phyloP scores from a whole-genome alignment of 2,888 invertebrate genomes.

The Acanthosoma haemorrhoidale region DNA sequence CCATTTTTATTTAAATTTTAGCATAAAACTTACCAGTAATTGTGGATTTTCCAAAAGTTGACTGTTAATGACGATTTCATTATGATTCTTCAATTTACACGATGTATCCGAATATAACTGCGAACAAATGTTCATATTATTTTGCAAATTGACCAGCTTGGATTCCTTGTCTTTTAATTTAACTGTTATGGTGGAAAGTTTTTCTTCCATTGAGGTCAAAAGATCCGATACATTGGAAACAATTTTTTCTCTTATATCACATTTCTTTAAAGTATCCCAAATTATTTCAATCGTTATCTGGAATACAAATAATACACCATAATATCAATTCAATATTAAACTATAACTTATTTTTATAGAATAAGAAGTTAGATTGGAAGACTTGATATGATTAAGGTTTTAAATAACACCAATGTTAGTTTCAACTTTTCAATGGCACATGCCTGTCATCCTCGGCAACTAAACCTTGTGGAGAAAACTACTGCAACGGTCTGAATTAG shows the following conservation, averaged over 20 bases:
- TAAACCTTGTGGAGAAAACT: too few relatives aligned
- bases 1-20: too few relatives aligned
- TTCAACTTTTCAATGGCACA: too few relatives aligned
- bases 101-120: background rate
- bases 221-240: background rate
- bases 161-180: conserved; percentile 21
- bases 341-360: too few relatives aligned
- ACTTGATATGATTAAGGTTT: too few relatives aligned
- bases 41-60: background rate
- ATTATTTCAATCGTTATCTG: conserved; percentile 3
- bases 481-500: too few relatives aligned
- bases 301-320: background rate
- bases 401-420: too few relatives aligned
- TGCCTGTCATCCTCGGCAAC: too few relatives aligned
- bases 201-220: background rate
- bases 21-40: background rate
- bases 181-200: background rate
- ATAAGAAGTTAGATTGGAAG: too few relatives aligned
- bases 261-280: background rate
- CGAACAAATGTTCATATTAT: conserved; percentile 11
- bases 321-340: too few relatives aligned
- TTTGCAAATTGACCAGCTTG: background rate
- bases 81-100: background rate
- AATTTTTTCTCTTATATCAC: background rate
- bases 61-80: background rate